phyloP scores from a whole-genome alignment of 1,140 invertebrate genomes.

The Ceratina australensis region DNA sequence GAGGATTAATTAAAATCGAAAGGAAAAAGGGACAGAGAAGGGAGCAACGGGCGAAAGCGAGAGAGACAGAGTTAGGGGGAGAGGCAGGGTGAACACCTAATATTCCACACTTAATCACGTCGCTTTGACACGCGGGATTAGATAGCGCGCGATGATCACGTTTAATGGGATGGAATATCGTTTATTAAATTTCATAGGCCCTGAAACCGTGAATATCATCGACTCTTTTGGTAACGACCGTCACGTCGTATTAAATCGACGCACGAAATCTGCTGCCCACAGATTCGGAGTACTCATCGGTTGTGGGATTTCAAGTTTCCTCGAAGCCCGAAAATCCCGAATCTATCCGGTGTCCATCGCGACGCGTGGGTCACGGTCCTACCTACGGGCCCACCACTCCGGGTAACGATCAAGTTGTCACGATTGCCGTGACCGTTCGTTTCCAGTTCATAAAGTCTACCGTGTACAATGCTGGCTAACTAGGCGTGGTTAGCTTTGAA shows the following conservation, averaged over 20 bases:
- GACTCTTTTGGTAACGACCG: slow-evolving; percentile 9
- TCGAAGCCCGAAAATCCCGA: background rate
- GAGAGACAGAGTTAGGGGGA: no score
- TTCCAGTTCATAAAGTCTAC: slow-evolving; percentile 68
- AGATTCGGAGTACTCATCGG: no score
- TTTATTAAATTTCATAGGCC: slow-evolving; percentile 53
- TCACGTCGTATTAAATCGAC: slow-evolving; percentile 7
- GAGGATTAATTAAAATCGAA: slow-evolving; percentile 61
- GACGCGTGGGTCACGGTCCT: background rate
- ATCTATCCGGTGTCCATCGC: slow-evolving; percentile 16
- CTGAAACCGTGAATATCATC: slow-evolving; percentile 30
- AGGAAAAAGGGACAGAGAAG: slow-evolving; percentile 10
- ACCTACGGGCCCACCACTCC: slow-evolving; percentile 15
- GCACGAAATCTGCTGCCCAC: background rate
- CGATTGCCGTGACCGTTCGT: slow-evolving; percentile 54
- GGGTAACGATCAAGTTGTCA: slow-evolving; percentile 69
- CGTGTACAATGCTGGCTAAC: slow-evolving; percentile 67
- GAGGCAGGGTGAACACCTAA: slow-evolving; percentile 48
- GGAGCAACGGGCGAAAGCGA: no score
- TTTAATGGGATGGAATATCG: slow-evolving; percentile 58
- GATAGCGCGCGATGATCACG: slow-evolving; percentile 34
- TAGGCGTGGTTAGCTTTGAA: slow-evolving; percentile 69
- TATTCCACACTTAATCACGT: slow-evolving; percentile 57
- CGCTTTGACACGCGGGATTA: slow-evolving; percentile 57
- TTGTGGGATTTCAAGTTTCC: no score